A percentile compares a stretch with the other conserved stretches of the same genome.
Evolutionary conservation across 2,888 invertebrate species (phyloP).

Genomic region (Eupithecia vulgata): DNA sequence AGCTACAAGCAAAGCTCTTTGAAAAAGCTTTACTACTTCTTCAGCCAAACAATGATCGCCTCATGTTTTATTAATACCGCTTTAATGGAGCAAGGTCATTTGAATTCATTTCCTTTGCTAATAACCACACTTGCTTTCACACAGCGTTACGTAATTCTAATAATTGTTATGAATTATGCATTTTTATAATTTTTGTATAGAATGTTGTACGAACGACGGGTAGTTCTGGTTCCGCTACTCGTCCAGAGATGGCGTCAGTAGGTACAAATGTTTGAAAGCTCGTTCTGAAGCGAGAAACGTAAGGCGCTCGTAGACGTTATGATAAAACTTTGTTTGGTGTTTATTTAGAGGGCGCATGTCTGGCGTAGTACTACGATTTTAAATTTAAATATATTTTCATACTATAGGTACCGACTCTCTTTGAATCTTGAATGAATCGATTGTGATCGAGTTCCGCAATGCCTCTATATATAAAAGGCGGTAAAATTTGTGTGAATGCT

Average conservation of each 20-base stretch:
- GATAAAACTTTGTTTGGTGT: conserved; percentile 71
- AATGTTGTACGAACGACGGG: conserved; percentile 51
- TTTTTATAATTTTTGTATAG: conserved; percentile 40
- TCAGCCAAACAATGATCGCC: conserved; percentile 70
- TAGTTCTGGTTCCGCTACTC: conserved; percentile 66
- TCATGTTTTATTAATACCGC: conserved; percentile 78
- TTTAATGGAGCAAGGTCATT: conserved; percentile 81
- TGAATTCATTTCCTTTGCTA: conserved; percentile 73
- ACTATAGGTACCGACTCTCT: conserved; percentile 45
- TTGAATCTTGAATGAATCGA: conserved; percentile 46
- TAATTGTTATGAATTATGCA: conserved; percentile 47
- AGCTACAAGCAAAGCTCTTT: conserved; percentile 51
- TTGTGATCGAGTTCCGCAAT: conserved; percentile 40
- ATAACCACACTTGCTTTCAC: conserved; percentile 55
- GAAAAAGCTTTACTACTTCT: conserved; percentile 57
- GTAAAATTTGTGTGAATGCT: conserved; percentile 39
- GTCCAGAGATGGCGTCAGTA: conserved; percentile 69
- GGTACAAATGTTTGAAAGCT: conserved; percentile 35
- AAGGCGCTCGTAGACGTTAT: conserved; percentile 59
- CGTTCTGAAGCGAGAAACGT: conserved; percentile 61
- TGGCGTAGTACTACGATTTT: conserved; percentile 59
- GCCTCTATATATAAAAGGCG: conserved; percentile 40
- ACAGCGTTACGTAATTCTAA: conserved; percentile 52
- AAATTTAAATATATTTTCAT: conserved; percentile 63
- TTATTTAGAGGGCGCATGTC: conserved; percentile 65